phyloP scores from a whole-genome alignment of 2,797 vertebrate genomes.

The Falco naumanni region DNA sequence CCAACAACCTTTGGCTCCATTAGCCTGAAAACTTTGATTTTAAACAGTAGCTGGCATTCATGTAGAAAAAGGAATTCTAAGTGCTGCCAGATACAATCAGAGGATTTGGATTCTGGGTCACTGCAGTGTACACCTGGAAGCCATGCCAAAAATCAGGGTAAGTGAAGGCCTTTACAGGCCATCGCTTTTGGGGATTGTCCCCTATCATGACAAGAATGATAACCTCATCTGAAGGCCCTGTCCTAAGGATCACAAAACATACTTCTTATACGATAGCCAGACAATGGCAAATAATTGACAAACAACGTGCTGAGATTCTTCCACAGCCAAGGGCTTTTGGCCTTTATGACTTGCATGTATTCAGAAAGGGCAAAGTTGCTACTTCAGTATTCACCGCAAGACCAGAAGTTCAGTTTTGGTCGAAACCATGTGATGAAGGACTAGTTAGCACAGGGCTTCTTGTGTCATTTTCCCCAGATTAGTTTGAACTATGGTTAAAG shows the following conservation, averaged over 20 bases:
- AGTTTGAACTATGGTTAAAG: background rate
- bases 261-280: background rate
- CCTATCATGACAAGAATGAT: background rate
- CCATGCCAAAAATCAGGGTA: background rate
- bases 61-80: background rate
- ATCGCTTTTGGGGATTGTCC: background rate
- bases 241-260: background rate
- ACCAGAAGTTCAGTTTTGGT: background rate
- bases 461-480: background rate
- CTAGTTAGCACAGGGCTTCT: background rate
- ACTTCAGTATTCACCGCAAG: background rate
- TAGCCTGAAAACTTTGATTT: background rate
- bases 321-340: background rate
- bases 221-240: background rate
- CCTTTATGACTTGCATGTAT: rapidly evolving
- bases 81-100: no score
- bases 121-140: rapidly evolving
- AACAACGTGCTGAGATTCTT: background rate
- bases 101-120: background rate
- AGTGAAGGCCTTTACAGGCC: background rate
- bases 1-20: background rate
- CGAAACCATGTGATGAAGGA: background rate
- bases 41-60: background rate
- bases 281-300: background rate
- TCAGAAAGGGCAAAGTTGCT: background rate